Base-by-base conservation (phyloP, 2,113 vertebrate genomes). In the Eulacestoma nigropectus region DNA sequence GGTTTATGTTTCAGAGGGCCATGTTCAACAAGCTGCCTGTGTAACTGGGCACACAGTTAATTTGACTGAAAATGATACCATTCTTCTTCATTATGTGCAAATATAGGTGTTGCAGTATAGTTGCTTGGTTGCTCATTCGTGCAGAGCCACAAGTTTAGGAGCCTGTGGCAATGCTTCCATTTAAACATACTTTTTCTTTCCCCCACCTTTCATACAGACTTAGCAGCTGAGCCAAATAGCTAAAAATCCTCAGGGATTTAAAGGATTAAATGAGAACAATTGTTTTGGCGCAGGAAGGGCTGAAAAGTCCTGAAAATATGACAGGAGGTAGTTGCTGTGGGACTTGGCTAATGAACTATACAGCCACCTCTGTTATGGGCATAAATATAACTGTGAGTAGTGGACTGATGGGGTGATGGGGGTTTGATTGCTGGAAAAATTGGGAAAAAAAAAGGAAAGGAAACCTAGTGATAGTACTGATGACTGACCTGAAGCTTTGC, bases 161-260 rank as follows among this genome's bases (percentile, higher is more conserved):
- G 26, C 56, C 53, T 87, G 29, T 84, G 64, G 75, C 78, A 95
- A 49, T 67, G n/a, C 59, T 74, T 89, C 73, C 2, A 0, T 89
- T 96, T 68, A 56, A 78, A 68, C 7, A 2, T 33, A 30, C 35
- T 67, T 72, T 73, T 76, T 32, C 17, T 63, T 77, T 50, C 23
- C 17, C 17, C 17, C 23, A 47, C 72, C n/a, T 68, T 93, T 83
- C 56, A 70, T 4, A 4, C 35, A 84, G 95, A 60, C 29, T 64
- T 96, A 81, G 68, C 1, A 0, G 14, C 87, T 84, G 90, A 74
- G 37, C 72, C 68, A 88, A 90, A 94, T 83, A 92, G 83, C 83
- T 95, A 68, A 76, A 93, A 96, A 82, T 84, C 84, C 86, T 89
- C 55, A 79, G 49, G 32, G 53, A 26, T 92, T 95, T 97, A 89